Conservation (phyloP, 2,113 vertebrate genomes). For the Ceratotherium simum region DNA sequence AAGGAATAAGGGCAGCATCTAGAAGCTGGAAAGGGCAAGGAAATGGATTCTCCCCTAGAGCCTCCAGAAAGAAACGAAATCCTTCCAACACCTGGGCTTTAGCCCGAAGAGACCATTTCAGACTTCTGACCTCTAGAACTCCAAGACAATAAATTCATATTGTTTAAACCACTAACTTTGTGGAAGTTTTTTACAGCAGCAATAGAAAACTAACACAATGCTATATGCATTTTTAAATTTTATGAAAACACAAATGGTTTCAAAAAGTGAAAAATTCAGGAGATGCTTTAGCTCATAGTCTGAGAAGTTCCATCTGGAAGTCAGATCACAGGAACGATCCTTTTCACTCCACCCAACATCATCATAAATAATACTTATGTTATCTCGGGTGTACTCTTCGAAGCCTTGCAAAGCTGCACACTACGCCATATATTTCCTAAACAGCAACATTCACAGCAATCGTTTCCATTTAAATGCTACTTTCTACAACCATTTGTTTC, state of each 20-base stretch:
- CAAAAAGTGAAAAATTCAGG: not conserved
- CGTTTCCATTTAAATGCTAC: constrained; percentile 53
- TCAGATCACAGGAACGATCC: not conserved
- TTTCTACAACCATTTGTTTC: constrained; percentile 64
- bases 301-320: constrained; percentile 13
- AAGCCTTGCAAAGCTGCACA: not conserved
- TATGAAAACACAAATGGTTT: not conserved
- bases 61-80: not conserved
- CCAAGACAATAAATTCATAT: not conserved
- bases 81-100: not conserved
- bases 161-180: not conserved
- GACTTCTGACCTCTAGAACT: not conserved
- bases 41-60: fast-evolving
- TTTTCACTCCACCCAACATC: not conserved
- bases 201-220: not conserved
- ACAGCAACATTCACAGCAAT: constrained; percentile 36
- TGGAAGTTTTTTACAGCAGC: not conserved
- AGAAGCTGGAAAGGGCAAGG: not conserved
- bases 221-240: not conserved
- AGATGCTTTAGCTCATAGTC: not conserved
- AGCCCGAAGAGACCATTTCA: not conserved
- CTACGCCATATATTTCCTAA: not conserved
- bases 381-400: not conserved
- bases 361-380: constrained; percentile 34
- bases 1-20: not conserved